A percentile compares a stretch with the other conserved stretches of the same genome.
Evolutionary conservation across 2,797 vertebrate genomes (phyloP).

Genomic region (Tauraco hartlaubi): DNA sequence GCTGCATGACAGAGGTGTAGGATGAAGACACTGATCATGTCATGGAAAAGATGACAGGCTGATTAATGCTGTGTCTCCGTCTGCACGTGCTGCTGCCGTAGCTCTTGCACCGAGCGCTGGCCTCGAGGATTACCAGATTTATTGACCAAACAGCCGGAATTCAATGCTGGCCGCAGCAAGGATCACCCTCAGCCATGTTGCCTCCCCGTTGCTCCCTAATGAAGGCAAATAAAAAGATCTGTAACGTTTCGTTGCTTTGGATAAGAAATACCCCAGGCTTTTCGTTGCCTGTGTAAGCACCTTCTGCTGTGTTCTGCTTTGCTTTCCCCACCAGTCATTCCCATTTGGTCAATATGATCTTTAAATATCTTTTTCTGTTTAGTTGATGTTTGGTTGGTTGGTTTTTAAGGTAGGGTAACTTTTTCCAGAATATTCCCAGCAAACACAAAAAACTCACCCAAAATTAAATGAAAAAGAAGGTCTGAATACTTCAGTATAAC

Average conservation of each 20-base stretch:
- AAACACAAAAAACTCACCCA: neutral
- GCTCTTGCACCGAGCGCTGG: conserved; percentile 72
- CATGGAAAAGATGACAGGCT: conserved; percentile 64
- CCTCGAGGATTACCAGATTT: conserved; percentile 26
- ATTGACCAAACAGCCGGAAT: neutral
- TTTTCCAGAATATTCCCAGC: conserved; percentile 5
- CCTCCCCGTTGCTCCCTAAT: neutral
- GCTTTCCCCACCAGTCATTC: neutral
- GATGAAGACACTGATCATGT: conserved; percentile 64
- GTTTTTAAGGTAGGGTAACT: neutral
- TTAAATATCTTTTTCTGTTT: neutral
- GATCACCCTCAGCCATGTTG: neutral
- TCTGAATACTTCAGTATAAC: neutral
- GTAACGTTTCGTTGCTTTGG: neutral
- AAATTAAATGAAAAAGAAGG: neutral
- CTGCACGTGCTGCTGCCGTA: conserved; percentile 79
- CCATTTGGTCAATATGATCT: neutral
- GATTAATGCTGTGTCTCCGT: conserved; percentile 80
- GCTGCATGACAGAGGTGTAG: conserved; percentile 62
- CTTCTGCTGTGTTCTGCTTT: neutral
- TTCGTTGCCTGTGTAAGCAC: neutral
- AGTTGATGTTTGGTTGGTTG: neutral
- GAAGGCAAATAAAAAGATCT: neutral
- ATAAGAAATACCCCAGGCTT: neutral
- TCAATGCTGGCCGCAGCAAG: neutral